These are phyloP conservation scores for Rhizomys pruinosus DNA, from an alignment of 2,113 vertebrate species.

Conservation along the genomic window DNA sequence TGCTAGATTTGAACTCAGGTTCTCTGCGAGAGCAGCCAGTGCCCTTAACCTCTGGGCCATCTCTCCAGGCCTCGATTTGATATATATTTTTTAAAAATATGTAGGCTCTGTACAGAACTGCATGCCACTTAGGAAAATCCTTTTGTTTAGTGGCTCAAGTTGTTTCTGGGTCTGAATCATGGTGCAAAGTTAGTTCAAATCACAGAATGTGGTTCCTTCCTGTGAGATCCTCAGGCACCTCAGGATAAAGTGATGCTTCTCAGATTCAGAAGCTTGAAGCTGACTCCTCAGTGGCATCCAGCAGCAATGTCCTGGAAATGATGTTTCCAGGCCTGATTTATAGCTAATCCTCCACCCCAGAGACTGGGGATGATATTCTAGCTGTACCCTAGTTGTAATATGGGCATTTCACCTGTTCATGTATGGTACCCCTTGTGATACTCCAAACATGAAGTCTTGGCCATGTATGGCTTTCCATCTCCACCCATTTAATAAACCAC, in stretches of 20 bases:
- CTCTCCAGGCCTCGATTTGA: no score
- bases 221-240: rapidly evolving
- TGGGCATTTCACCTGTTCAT: neutral
- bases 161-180: neutral
- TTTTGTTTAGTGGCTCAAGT: neutral
- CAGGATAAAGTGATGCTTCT: neutral
- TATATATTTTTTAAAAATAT: neutral
- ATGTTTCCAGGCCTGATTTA: neutral
- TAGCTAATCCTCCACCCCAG: neutral
- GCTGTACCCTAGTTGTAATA: rapidly evolving
- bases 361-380: neutral
- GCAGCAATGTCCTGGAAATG: neutral
- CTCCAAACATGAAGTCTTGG: neutral
- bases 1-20: no score
- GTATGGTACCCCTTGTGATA: no score
- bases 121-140: neutral
- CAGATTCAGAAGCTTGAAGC: neutral
- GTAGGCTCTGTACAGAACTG: neutral
- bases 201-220: neutral
- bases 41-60: no score
- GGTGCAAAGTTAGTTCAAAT: neutral
- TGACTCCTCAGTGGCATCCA: conserved; percentile 53
- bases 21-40: no score
- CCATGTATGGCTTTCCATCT: neutral
- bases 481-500: neutral